Percentiles rank a stretch among this genome's conserved stretches.
These are phyloP conservation scores for Neosilurus hyrtlii DNA, from an alignment of 2,797 vertebrate genomes.

Conservation along the genomic window DNA sequence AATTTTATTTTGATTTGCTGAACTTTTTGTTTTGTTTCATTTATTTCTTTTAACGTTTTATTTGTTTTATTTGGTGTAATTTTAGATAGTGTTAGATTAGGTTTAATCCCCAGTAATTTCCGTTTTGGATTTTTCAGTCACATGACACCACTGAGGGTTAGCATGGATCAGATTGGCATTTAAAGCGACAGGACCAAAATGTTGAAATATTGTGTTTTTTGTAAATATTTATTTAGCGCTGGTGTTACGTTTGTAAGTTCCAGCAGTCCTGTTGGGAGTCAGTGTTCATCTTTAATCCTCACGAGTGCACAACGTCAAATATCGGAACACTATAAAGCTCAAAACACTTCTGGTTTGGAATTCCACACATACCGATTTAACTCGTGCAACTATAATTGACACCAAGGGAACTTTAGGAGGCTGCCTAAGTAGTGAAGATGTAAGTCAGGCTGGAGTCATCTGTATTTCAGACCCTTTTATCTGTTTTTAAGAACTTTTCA, in stretches of 20 bases:
- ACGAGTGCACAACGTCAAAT: background rate
- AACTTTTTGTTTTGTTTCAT: constrained; percentile 86
- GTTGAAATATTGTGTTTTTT: background rate
- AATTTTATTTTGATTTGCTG: constrained; percentile 98
- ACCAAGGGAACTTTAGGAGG: background rate
- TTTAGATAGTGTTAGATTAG: background rate
- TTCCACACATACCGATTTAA: background rate
- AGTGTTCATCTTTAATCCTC: background rate
- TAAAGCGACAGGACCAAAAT: background rate
- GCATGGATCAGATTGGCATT: background rate
- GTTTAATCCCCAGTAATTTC: background rate
- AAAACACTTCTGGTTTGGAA: background rate
- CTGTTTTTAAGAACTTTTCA: background rate
- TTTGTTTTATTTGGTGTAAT: background rate
- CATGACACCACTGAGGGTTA: background rate
- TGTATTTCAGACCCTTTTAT: background rate
- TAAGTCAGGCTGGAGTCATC: background rate
- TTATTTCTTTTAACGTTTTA: constrained; percentile 47
- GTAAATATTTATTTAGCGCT: background rate
- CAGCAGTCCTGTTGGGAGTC: background rate
- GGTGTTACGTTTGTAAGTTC: background rate
- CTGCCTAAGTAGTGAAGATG: background rate
- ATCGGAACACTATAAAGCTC: background rate
- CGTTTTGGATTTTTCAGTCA: background rate
- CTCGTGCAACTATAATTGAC: background rate